Evolutionary conservation across 2,797 vertebrate species (phyloP).

Genomic region (Pangasius macronema): DNA sequence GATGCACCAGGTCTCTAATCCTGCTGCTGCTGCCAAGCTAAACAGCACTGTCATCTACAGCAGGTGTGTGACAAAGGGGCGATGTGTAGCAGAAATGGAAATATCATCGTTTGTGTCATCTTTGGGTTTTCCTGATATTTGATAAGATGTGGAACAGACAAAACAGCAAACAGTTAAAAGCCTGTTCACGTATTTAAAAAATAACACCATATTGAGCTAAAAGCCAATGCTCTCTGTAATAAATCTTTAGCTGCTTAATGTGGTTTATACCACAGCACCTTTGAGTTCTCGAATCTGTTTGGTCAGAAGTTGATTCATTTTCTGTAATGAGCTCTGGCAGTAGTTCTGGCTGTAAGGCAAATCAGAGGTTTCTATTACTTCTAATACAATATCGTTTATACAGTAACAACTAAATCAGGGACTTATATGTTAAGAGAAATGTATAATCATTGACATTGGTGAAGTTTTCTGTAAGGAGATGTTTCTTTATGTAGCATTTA

Average conservation of each 20-base stretch:
- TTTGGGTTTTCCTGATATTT: background rate
- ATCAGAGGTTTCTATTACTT: too few species aligned
- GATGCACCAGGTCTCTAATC: slow-evolving; percentile 29
- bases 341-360: too few species aligned
- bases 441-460: background rate
- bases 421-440: background rate
- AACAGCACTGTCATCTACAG: slow-evolving; percentile 20
- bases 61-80: background rate
- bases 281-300: background rate
- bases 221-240: background rate
- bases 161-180: background rate
- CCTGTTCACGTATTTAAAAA: background rate
- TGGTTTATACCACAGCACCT: background rate
- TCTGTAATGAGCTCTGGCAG: too few species aligned
- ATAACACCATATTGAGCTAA: background rate
- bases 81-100: background rate
- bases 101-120: background rate
- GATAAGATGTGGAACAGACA: background rate
- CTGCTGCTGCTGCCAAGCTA: slow-evolving; percentile 18
- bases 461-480: background rate
- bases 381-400: background rate
- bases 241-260: background rate
- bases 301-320: background rate
- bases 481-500: background rate
- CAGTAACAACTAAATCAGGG: background rate